Base-by-base conservation (phyloP, 2,797 vertebrate genomes). In the Sebastes melanostomus region DNA sequence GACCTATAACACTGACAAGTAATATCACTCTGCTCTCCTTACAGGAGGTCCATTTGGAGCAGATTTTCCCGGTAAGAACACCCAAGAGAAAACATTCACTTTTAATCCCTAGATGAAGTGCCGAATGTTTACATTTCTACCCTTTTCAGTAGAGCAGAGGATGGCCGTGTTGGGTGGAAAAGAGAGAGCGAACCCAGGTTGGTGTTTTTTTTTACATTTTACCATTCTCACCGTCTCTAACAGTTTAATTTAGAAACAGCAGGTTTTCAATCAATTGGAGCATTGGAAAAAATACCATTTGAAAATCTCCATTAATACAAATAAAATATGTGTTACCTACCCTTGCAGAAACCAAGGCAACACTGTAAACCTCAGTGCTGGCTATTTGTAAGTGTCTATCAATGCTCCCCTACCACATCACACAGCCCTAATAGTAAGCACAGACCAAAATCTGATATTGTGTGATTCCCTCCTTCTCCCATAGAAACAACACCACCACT, bases 21-120 rank as follows among this genome's bases (percentile, higher is more conserved):
- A 50, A 22, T 68, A 68, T 74, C 30, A 22, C 1, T 79, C 3
- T 68, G 25, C 3, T 85, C 25, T 27, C 9, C 20, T 59, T 16
- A 73, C 75, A 89, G 88, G 30, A 66, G 36, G 50, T 89, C 87
- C n/a, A 42, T 91, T 52, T 90, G 87, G 88, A 81, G 22, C 24
- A 55, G 72, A 30, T 59, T 86, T n/a, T 86, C 84, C 3, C 16
- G 7, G 83, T 89, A 86, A 80, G 62, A 65, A 9, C 12, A 22
- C 2, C 4, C 2, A 34, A 34, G 8, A 30, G 29, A 30, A 8
- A 16, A 36, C 3, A 14, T 9, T 62, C 0, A 6, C 30, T 61
- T 73, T 59, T 16, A 60, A 50, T 61, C n/a, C 2, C 1, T 0
- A 14, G 27, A 55, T 63, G 0, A 11, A 81, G 9, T 8, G 14